Percentiles rank a stretch among this genome's conserved stretches.
Evolutionary conservation across 2,888 invertebrate genomes (phyloP).

Genomic region (Scaeva pyrastri): DNA sequence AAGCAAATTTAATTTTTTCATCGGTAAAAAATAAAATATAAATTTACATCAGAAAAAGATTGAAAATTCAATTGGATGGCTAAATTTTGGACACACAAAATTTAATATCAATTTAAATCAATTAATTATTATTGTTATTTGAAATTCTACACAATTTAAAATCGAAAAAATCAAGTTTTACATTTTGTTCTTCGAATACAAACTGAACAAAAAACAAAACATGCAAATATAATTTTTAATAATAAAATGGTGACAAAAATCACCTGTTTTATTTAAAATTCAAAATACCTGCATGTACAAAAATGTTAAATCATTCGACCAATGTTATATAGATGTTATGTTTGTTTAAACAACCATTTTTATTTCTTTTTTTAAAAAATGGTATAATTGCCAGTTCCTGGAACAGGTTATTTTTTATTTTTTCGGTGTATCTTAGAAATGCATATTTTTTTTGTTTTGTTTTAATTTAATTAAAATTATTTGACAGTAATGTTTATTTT

Average conservation of each 20-base stretch:
- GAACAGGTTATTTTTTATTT: slow-evolving; percentile 1
- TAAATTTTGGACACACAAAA: not conserved
- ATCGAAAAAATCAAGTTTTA: not conserved
- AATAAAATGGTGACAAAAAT: slow-evolving; percentile 21
- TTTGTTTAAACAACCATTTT: not conserved
- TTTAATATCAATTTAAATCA: not conserved
- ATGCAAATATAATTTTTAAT: not conserved
- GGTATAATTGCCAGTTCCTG: not conserved
- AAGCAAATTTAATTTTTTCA: too few species aligned
- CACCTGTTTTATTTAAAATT: not conserved
- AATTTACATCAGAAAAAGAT: too few species aligned
- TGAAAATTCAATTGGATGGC: not conserved
- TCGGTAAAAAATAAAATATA: too few species aligned
- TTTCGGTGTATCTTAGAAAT: not conserved
- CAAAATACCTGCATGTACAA: not conserved
- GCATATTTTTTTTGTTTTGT: not conserved
- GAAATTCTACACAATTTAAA: not conserved
- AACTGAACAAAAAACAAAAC: not conserved
- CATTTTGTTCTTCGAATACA: not conserved
- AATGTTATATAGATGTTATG: too few species aligned
- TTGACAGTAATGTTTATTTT: not conserved
- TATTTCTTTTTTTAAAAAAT: not conserved
- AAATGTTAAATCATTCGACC: not conserved
- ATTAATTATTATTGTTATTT: not conserved
- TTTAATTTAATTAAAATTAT: not conserved